Evolutionary conservation across 2,888 invertebrate genomes (phyloP), one percentile per base, ranked within the genome.

Genomic region (Seladonia tumulorum): DNA sequence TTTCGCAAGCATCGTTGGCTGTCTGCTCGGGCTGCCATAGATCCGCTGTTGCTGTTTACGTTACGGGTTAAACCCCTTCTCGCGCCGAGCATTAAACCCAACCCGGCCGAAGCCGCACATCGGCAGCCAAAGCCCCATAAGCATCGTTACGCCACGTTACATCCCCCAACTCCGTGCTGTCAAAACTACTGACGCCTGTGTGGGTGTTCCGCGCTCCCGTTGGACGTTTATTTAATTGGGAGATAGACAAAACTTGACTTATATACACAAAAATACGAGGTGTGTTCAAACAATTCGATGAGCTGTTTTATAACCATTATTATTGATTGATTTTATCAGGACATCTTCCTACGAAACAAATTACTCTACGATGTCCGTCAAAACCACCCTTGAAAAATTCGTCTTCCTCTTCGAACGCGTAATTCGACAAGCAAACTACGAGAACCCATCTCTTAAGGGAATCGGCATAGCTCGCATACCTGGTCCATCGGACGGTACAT

Each of bases 111-210:
- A 92, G 91, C 92, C 92, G 88, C 92, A 90, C 91, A 91, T 90
- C 85, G 90, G 85, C 80, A 75, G 81, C 90, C 89, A 92, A 93
- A 93, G 92, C 92, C 91, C 92, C 91, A 88, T 93, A 91, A 93
- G 93, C 92, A 90, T 92, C 91, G 93, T 92, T 92, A 92, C 91
- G 90, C 92, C 89, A 87, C 91, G 92, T 93, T 93, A 92, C 93
- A 89, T 89, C 78, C 86, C 83, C 75, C 2, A 16, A 68, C 80
- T 22, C 60, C 47, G 39, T 63, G 5, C 57, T 73, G 47, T 63
- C 71, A 71, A 86, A 86, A 87, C 80, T 86, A 86, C 82, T 78
- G 75, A 80, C 77, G 74, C 82, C 73, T 72, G 57, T 25, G 60
- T 14, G n/a, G n/a, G 25, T 53, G 68, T 12, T 2, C 16, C n/a